Evolutionary conservation across 2,888 invertebrate genomes (phyloP).

Genomic region (Digitonthophagus gazella): DNA sequence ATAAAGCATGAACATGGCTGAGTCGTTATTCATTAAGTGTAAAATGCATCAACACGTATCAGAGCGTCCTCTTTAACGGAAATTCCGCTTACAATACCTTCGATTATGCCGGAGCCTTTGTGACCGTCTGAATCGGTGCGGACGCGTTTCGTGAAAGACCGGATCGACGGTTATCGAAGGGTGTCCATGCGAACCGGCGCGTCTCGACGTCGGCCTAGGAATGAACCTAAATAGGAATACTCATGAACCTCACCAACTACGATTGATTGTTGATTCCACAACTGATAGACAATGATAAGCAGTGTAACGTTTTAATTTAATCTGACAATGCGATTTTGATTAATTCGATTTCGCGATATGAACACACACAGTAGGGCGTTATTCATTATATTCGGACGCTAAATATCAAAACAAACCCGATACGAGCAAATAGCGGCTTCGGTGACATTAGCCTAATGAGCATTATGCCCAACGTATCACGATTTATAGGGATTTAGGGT

Average conservation of each 20-base stretch:
- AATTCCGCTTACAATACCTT: background rate
- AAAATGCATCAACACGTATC: background rate
- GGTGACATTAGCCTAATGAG: background rate
- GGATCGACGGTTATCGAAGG: background rate
- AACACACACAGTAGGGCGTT: background rate
- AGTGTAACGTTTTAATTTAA: too few species aligned
- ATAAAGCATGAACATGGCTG: too few species aligned
- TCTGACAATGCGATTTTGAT: too few species aligned
- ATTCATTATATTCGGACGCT: background rate
- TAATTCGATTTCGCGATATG: background rate
- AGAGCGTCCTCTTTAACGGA: background rate
- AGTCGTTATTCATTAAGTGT: background rate
- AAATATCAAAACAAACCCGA: background rate
- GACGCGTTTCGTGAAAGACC: background rate
- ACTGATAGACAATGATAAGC: too few species aligned
- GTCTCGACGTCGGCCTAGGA: background rate
- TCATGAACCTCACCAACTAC: background rate
- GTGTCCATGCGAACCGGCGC: background rate
- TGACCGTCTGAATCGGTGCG: background rate
- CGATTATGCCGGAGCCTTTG: background rate
- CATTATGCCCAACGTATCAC: background rate
- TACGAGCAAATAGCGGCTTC: background rate
- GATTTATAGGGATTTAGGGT: background rate
- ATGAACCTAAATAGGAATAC: background rate
- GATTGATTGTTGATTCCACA: background rate